Evolutionary conservation across 2,888 invertebrate species (phyloP).

Genomic region (Papilio demoleus): DNA sequence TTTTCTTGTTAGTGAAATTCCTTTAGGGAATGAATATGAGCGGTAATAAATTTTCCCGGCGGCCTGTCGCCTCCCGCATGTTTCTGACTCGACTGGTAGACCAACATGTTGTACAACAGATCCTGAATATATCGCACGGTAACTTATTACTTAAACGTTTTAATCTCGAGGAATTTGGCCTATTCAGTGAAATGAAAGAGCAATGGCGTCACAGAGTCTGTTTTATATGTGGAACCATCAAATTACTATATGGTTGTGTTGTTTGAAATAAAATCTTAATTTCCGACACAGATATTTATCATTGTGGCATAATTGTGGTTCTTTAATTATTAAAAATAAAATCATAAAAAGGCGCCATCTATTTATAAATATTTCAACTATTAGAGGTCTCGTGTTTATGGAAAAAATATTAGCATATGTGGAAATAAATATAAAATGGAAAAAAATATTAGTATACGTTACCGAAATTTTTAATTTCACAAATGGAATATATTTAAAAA

Average conservation of each 20-base stretch:
- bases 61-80: slow-evolving; percentile 15
- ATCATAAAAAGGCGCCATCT: slow-evolving; percentile 2
- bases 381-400: too few species aligned
- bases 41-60: slow-evolving; percentile 31
- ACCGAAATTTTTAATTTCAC: background rate
- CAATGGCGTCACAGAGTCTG: background rate
- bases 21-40: slow-evolving; percentile 33
- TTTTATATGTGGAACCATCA: background rate
- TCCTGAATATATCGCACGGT: background rate
- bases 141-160: slow-evolving; percentile 3
- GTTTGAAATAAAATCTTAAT: background rate
- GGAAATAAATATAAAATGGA: background rate
- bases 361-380: background rate
- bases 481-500: background rate
- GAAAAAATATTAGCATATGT: background rate
- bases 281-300: background rate
- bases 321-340: too few species aligned
- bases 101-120: slow-evolving; percentile 22
- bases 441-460: background rate
- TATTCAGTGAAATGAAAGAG: background rate
- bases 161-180: slow-evolving; percentile 6
- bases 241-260: too few species aligned
- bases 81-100: slow-evolving; percentile 4
- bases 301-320: too few species aligned
- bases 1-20: slow-evolving; percentile 35